Evolutionary conservation across 2,797 vertebrate species (phyloP), one percentile per base, ranked within the genome.

Genomic region (Pipistrellus pygmaeus): DNA sequence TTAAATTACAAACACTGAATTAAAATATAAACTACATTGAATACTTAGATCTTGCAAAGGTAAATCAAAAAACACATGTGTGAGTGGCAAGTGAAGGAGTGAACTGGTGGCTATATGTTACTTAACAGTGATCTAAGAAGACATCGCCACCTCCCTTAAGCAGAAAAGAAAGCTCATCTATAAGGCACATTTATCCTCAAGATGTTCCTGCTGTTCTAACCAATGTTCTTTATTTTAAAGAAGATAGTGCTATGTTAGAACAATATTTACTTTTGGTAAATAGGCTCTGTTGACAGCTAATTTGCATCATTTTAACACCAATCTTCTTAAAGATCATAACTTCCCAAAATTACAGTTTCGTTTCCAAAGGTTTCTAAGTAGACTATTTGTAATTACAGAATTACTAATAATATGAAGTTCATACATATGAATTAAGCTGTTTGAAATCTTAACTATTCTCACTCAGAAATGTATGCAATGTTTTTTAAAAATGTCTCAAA

Each of bases 351-450:
- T 64, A 53, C 20, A 92, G 51, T 90, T 81, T 81, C 35, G 27
- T 76, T 94, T 88, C 80, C 76, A 83, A 75, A 85, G 23, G 14
- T 92, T 90, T 88, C 76, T 51, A 94, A 71, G 17, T 64, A 68
- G 85, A 76, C 62, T 85, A 83, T 76, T 90, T 89, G 51, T 83
- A 82, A 55, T 76, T 85, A 76, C n/a, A 89, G 55, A 94, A 90
- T 92, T 91, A 35, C 46, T 84, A 88, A 85, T 88, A 86, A 62
- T 41, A 64, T 73, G 20, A 3, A 62, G 20, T 93, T 95, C 23
- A 77, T 87, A 94, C 66, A 77, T 90, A 82, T 69, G 78, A 93
- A 94, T 82, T 91, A 81, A 85, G 60, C 60, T 85, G 44, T 55
- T 86, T 87, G 78, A 84, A 92, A 90, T 44, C 15, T 38, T 66